These are phyloP conservation scores for Rapana venosa DNA, from an alignment of 2,888 invertebrate species.

Conservation along the genomic window DNA sequence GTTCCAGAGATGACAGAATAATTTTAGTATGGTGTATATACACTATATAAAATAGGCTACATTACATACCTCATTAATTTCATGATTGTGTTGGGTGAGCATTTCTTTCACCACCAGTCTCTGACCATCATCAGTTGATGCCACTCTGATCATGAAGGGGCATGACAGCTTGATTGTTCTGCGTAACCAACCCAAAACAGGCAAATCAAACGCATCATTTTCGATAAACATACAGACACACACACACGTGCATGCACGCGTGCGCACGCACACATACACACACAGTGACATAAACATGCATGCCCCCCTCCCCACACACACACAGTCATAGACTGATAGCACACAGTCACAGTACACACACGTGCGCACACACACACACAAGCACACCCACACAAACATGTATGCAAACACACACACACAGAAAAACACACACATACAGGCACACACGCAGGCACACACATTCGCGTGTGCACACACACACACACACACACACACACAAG, in stretches of 20 bases:
- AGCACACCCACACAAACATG: not conserved
- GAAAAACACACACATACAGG: not conserved
- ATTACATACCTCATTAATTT: not conserved
- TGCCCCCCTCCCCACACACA: not conserved
- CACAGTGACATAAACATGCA: not conserved
- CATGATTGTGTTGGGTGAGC: constrained; percentile 16
- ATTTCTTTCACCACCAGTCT: constrained; percentile 17
- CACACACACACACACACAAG: not conserved
- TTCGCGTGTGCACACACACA: not conserved
- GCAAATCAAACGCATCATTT: not conserved
- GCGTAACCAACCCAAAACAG: not conserved
- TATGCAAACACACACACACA: not conserved
- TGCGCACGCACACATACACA: not conserved
- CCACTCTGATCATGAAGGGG: constrained; percentile 8
- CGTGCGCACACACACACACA: not conserved
- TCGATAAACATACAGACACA: not conserved
- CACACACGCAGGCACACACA: not conserved
- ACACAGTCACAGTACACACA: not conserved
- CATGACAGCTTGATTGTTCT: not conserved
- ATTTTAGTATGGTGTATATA: too few species aligned
- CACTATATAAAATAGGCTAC: too few species aligned
- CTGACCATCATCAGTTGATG: not conserved
- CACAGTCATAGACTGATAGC: not conserved
- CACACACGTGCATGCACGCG: not conserved
- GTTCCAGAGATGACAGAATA: too few species aligned